Evolutionary conservation across 2,888 invertebrate genomes (phyloP).

Genomic region (Sericinus montela): DNA sequence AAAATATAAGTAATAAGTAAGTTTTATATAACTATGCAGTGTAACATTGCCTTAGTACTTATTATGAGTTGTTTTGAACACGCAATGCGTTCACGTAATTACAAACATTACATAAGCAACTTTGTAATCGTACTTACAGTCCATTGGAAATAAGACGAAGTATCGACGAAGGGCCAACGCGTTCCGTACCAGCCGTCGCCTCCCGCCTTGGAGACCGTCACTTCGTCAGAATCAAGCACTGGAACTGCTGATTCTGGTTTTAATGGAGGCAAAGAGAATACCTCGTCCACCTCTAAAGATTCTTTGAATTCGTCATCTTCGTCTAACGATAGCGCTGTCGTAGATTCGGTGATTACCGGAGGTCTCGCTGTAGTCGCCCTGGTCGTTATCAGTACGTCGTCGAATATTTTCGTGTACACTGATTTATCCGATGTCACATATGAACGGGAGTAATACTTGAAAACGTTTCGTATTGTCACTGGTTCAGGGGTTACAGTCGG

Average conservation of each 20-base stretch:
- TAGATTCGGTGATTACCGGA: slow-evolving; percentile 41
- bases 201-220: slow-evolving; percentile 60
- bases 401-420: slow-evolving; percentile 47
- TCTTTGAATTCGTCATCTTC: slow-evolving; percentile 72
- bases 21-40: neutral
- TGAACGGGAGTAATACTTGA: slow-evolving; percentile 52
- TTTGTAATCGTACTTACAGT: slow-evolving; percentile 66
- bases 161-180: slow-evolving; percentile 82
- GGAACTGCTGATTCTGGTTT: slow-evolving; percentile 51
- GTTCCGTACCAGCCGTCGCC: slow-evolving; percentile 80
- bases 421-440: slow-evolving; percentile 48
- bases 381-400: slow-evolving; percentile 61
- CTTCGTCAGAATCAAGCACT: slow-evolving; percentile 58
- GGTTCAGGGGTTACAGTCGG: slow-evolving; percentile 60
- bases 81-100: slow-evolving; percentile 22
- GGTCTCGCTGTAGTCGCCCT: slow-evolving; percentile 45
- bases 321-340: slow-evolving; percentile 58
- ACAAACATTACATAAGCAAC: slow-evolving; percentile 7
- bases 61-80: slow-evolving; percentile 19
- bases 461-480: slow-evolving; percentile 49
- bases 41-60: neutral
- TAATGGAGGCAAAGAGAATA: slow-evolving; percentile 64
- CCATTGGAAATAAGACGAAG: slow-evolving; percentile 83
- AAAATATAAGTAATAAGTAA: too few relatives aligned
- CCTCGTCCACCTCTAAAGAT: slow-evolving; percentile 67